phyloP scores from a whole-genome alignment of 2,113 vertebrate genomes.

The Forbesichthys agassizii region DNA sequence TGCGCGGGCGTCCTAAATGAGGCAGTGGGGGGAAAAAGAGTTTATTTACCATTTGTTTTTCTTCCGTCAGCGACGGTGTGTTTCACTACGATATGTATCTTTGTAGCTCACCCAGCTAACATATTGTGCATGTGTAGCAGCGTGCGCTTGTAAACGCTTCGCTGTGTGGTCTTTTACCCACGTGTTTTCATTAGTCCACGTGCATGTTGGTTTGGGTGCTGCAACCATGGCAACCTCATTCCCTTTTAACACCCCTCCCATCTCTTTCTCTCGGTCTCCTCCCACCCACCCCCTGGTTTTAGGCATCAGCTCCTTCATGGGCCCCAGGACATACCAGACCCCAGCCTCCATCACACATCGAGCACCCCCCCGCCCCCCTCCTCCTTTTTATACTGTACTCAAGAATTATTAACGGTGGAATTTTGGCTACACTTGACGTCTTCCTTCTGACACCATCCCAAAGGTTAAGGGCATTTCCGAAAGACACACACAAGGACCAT shows the following conservation, averaged over 20 bases:
- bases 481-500: conserved; percentile 18
- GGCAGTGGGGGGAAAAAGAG: conserved; percentile 1
- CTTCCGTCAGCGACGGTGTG: neutral
- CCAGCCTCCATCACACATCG: conserved; percentile 81
- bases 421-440: conserved; percentile 59
- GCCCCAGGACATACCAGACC: conserved; percentile 74
- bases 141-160: neutral
- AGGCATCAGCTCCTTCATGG: conserved; percentile 72
- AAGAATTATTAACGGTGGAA: conserved; percentile 45
- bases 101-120: neutral
- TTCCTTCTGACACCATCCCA: neutral
- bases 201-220: conserved; percentile 25
- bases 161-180: conserved; percentile 3
- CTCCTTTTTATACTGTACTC: conserved; percentile 69
- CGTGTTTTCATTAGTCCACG: conserved; percentile 56
- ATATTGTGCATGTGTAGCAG: neutral
- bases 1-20: neutral
- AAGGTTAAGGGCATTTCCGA: conserved; percentile 37
- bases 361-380: conserved; percentile 14
- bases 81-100: neutral
- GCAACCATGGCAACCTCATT: conserved; percentile 51
- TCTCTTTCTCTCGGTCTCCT: conserved; percentile 5
- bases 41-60: neutral
- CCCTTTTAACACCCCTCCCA: neutral
- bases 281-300: conserved; percentile 36